Evolutionary conservation across 2,888 invertebrate species (phyloP).

Genomic region (Vanessa cardui): DNA sequence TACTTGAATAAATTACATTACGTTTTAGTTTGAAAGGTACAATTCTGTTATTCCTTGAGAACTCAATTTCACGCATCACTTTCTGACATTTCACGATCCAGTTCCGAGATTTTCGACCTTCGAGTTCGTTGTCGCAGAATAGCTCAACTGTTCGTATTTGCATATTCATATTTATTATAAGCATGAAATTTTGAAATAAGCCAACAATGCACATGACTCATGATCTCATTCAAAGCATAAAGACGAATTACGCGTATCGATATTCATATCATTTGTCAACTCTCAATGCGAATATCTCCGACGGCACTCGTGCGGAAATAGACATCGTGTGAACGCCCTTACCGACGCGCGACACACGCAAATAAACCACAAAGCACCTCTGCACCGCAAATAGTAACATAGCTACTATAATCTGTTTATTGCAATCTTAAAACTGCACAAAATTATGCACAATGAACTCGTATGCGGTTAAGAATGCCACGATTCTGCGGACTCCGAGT

Average conservation of each 20-base stretch:
- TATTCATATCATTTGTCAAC: slow-evolving; percentile 55
- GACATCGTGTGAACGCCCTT: slow-evolving; percentile 71
- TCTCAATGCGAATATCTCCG: slow-evolving; percentile 28
- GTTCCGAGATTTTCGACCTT: too few species aligned
- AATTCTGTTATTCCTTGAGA: neutral
- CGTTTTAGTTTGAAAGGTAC: too few species aligned
- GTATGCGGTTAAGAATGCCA: slow-evolving; percentile 12
- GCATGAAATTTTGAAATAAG: too few species aligned
- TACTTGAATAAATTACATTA: too few species aligned
- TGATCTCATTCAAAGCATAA: slow-evolving; percentile 49
- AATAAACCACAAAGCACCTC: slow-evolving; percentile 61
- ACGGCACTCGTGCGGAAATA: slow-evolving; percentile 43
- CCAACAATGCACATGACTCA: neutral
- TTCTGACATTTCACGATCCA: too few species aligned
- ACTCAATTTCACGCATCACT: neutral
- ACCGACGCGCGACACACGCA: slow-evolving; percentile 73
- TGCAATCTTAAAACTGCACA: slow-evolving; percentile 55
- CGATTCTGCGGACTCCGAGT: neutral
- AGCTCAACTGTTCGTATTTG: too few species aligned
- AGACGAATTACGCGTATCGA: slow-evolving; percentile 45
- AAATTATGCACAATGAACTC: slow-evolving; percentile 24
- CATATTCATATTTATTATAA: too few species aligned
- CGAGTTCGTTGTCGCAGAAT: too few species aligned
- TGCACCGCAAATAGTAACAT: slow-evolving; percentile 62
- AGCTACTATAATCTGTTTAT: slow-evolving; percentile 49